Conservation (phyloP, 2,797 vertebrate species). For the Merluccius polli region DNA sequence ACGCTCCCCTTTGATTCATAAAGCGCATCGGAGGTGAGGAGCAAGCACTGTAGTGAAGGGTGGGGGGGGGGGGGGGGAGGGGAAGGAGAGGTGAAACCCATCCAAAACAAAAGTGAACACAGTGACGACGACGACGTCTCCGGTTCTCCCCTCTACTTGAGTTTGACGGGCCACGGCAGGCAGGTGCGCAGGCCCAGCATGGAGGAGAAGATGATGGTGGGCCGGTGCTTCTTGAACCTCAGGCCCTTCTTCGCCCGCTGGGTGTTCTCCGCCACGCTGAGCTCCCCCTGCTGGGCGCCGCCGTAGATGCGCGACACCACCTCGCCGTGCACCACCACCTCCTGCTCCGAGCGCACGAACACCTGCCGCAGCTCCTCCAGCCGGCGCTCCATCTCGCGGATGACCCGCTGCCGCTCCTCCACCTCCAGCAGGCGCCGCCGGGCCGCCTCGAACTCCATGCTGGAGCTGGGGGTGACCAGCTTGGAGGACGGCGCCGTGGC, state of each 20-base stretch:
- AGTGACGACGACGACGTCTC: neutral
- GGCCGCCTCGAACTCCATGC: conserved; percentile 89
- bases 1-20: conserved; percentile 19
- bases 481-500: conserved; percentile 76
- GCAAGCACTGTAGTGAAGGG: neutral
- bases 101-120: no score
- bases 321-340: conserved; percentile 85
- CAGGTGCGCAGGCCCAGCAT: conserved; percentile 86
- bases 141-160: conserved; percentile 63
- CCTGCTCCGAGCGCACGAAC: conserved; percentile 85
- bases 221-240: conserved; percentile 78
- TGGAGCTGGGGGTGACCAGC: conserved; percentile 77
- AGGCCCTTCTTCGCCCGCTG: conserved; percentile 83
- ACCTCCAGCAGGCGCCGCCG: conserved; percentile 86
- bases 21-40: conserved; percentile 41
- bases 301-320: conserved; percentile 77
- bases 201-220: conserved; percentile 84
- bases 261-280: conserved; percentile 78
- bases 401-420: conserved; percentile 84
- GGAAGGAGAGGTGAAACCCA: no score
- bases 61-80: no score
- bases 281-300: conserved; percentile 84
- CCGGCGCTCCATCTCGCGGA: conserved; percentile 87
- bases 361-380: conserved; percentile 87
- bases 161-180: conserved; percentile 85